Percentiles rank a stretch among this genome's conserved stretches.
These are phyloP conservation scores for Sus cebifrons DNA, from an alignment of 2,797 vertebrate species.

Conservation along the genomic window DNA sequence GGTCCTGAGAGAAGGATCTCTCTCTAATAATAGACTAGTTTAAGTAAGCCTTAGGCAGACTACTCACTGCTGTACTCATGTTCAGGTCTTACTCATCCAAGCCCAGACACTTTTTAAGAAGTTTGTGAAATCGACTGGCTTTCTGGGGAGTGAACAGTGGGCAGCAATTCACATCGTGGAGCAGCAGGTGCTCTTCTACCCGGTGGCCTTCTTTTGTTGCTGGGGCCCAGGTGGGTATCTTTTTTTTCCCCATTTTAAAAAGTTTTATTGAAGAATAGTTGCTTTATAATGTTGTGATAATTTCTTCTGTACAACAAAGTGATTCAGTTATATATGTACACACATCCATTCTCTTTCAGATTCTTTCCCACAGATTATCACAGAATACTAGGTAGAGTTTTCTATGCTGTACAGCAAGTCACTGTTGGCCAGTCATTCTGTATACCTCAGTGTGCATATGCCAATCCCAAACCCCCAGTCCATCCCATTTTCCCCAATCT, in stretches of 20 bases:
- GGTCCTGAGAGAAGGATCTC: conserved; percentile 15
- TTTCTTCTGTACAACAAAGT: too few species aligned
- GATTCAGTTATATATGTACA: too few species aligned
- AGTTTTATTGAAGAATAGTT: too few species aligned
- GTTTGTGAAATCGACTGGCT: conserved; percentile 92
- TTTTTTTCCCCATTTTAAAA: not conserved
- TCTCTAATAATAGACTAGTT: conserved; percentile 23
- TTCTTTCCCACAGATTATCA: too few species aligned
- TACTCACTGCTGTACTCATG: conserved; percentile 7
- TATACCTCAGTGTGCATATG: too few species aligned
- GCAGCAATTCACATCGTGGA: conserved; percentile 92
- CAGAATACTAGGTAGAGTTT: too few species aligned
- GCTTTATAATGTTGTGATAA: too few species aligned
- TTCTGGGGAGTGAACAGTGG: conserved; percentile 94
- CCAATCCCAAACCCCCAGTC: too few species aligned
- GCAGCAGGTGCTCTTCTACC: conserved; percentile 93
- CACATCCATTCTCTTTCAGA: too few species aligned
- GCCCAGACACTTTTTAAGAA: conserved; percentile 92
- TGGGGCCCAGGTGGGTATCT: conserved; percentile 94
- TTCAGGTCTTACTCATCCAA: conserved; percentile 92
- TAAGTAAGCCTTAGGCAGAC: conserved; percentile 21
- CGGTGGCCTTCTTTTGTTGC: conserved; percentile 93
- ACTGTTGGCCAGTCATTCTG: too few species aligned
- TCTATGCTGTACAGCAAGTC: too few species aligned
- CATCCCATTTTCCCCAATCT: too few species aligned